These are phyloP conservation scores for Forbesichthys agassizii DNA, from an alignment of 2,113 vertebrate genomes.

Conservation along the genomic window DNA sequence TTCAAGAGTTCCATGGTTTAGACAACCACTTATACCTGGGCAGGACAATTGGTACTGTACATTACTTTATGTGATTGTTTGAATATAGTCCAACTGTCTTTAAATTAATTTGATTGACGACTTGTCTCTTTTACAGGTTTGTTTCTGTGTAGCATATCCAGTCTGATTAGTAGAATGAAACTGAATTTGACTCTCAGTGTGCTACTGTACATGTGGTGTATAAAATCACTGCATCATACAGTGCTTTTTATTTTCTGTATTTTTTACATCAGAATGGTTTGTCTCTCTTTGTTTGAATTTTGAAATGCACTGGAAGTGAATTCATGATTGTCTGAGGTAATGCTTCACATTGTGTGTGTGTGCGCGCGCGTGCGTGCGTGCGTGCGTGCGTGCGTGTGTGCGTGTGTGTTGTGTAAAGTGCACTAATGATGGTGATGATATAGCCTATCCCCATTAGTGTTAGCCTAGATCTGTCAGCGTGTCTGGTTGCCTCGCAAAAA, in stretches of 20 bases:
- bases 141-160: too few relatives aligned
- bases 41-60: too few relatives aligned
- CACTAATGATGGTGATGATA: slow-evolving; percentile 60
- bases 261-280: too few relatives aligned
- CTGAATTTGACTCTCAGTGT: not conserved
- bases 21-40: too few relatives aligned
- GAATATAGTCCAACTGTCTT: too few relatives aligned
- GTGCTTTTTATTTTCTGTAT: too few relatives aligned
- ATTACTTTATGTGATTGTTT: too few relatives aligned
- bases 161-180: too few relatives aligned
- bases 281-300: too few relatives aligned
- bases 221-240: not conserved
- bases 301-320: slow-evolving; percentile 29
- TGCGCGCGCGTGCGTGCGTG: not conserved
- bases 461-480: slow-evolving; percentile 79
- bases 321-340: slow-evolving; percentile 37
- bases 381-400: not conserved
- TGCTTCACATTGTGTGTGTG: slow-evolving; percentile 32
- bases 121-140: too few relatives aligned
- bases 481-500: slow-evolving; percentile 62
- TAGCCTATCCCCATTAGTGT: slow-evolving; percentile 74
- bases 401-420: slow-evolving; percentile 31
- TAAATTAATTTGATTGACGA: too few relatives aligned
- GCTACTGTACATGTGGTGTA: slow-evolving; percentile 30
- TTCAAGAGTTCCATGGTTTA: too few relatives aligned